A percentile compares a stretch with the other conserved stretches of the same genome.
phyloP scores from a whole-genome alignment of 2,888 invertebrate genomes.

The Trimorus sp. region DNA sequence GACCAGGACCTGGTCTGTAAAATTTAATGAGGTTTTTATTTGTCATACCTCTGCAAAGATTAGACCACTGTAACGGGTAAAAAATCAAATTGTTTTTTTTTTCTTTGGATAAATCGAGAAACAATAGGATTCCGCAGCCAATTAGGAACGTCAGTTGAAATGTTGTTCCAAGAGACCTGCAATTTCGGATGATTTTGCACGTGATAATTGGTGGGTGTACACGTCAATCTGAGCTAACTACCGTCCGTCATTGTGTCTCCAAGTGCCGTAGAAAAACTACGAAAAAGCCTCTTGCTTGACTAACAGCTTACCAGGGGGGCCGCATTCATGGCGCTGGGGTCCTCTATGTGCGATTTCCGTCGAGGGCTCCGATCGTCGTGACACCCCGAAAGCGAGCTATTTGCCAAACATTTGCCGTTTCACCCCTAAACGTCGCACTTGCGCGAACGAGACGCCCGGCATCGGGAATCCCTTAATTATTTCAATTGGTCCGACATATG shows the following conservation, averaged over 20 bases:
- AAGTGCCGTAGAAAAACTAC: conserved; percentile 74
- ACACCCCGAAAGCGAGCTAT: conserved; percentile 73
- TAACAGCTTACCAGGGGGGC: conserved; percentile 74
- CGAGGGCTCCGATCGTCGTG: conserved; percentile 71
- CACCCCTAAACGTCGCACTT: conserved; percentile 55
- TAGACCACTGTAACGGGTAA: too few relatives aligned
- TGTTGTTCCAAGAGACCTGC: too few relatives aligned
- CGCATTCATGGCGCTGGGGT: conserved; percentile 70
- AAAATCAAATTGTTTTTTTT: too few relatives aligned
- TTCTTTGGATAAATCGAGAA: too few relatives aligned
- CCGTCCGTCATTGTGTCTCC: conserved; percentile 71
- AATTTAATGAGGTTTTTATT: too few relatives aligned
- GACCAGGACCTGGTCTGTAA: too few relatives aligned
- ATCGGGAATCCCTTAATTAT: conserved; percentile 56
- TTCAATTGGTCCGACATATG: conserved; percentile 54
- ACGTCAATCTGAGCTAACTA: conserved; percentile 71
- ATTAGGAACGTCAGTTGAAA: too few relatives aligned
- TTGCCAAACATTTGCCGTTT: conserved; percentile 75
- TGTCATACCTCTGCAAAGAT: too few relatives aligned
- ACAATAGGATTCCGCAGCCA: too few relatives aligned
- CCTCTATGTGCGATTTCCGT: conserved; percentile 67
- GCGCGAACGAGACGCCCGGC: conserved; percentile 26
- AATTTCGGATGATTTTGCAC: background rate
- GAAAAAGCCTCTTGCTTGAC: conserved; percentile 68
- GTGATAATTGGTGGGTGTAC: conserved; percentile 39